A percentile compares a stretch with the other conserved stretches of the same genome.
Evolutionary conservation across 2,797 vertebrate species (phyloP).

Genomic region (Sebastes itinus): DNA sequence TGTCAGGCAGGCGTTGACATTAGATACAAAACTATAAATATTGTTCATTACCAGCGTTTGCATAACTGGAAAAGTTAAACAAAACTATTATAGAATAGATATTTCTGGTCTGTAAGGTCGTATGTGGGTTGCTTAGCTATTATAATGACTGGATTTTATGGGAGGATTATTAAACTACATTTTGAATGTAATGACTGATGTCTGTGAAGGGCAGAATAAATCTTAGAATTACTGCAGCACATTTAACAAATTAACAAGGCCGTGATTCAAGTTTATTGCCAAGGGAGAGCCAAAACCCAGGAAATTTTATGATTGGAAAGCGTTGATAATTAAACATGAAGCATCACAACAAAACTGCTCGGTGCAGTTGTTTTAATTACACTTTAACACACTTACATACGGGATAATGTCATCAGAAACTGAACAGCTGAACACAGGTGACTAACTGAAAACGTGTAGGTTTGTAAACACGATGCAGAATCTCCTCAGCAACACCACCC

Average conservation of each 20-base stretch:
- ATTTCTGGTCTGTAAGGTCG: neutral
- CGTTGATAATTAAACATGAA: neutral
- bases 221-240: neutral
- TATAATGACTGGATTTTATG: conserved; percentile 7
- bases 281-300: neutral
- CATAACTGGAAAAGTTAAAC: neutral
- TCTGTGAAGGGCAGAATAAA: conserved; percentile 16
- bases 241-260: conserved; percentile 14
- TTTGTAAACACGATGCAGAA: neutral
- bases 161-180: conserved; percentile 1
- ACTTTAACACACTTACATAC: neutral
- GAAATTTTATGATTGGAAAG: neutral
- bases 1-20: neutral
- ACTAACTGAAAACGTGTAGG: neutral
- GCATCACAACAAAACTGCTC: neutral
- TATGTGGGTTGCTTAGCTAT: neutral
- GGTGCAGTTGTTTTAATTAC: neutral
- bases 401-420: neutral
- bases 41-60: neutral
- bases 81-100: neutral
- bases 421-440: neutral
- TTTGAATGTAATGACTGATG: conserved; percentile 5
- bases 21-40: neutral
- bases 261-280: neutral
- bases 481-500: neutral